Evolutionary conservation across 92 coral and sea anemone species (phyloP).

Genomic region (Paramuricea clavata): DNA sequence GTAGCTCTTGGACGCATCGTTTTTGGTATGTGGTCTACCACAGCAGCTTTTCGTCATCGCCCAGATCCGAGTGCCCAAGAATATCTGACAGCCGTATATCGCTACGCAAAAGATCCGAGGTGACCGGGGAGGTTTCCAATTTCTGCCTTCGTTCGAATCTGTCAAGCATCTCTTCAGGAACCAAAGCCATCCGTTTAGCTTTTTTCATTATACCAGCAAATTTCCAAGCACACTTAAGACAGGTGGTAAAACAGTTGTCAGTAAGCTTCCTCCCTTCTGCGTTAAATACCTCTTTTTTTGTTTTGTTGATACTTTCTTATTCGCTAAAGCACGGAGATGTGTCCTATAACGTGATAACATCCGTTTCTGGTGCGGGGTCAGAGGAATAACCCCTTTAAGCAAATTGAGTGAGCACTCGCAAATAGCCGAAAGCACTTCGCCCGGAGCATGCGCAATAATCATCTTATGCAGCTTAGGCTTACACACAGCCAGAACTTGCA

Average conservation of each 20-base stretch:
- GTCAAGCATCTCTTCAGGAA: not conserved
- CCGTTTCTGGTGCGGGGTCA: not conserved
- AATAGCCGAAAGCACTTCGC: not conserved
- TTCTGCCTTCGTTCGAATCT: slow-evolving; percentile 37
- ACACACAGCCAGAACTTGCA: not conserved
- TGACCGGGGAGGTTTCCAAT: slow-evolving; percentile 10
- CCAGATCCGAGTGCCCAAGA: not conserved
- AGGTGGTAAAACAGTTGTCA: not conserved
- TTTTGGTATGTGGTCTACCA: slow-evolving; percentile 1
- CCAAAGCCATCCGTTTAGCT: too few relatives aligned
- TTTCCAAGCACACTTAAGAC: not conserved
- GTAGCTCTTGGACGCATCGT: slow-evolving; percentile 14
- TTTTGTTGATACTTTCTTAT: slow-evolving; percentile 47
- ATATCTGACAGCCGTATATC: slow-evolving; percentile 35
- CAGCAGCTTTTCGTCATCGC: not conserved
- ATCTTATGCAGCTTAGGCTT: not conserved
- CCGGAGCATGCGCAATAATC: not conserved
- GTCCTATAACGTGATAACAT: slow-evolving; percentile 25
- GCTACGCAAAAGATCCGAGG: not conserved
- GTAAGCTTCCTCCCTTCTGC: too few relatives aligned
- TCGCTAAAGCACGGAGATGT: slow-evolving; percentile 43
- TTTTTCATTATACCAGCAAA: not conserved
- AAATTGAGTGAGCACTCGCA: not conserved
- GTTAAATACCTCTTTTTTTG: slow-evolving; percentile 50
- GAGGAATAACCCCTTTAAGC: not conserved